A percentile compares a stretch with the other conserved stretches of the same genome.
Conservation (phyloP, 1,140 invertebrate genomes). For the Zeugodacus cucurbitae region DNA sequence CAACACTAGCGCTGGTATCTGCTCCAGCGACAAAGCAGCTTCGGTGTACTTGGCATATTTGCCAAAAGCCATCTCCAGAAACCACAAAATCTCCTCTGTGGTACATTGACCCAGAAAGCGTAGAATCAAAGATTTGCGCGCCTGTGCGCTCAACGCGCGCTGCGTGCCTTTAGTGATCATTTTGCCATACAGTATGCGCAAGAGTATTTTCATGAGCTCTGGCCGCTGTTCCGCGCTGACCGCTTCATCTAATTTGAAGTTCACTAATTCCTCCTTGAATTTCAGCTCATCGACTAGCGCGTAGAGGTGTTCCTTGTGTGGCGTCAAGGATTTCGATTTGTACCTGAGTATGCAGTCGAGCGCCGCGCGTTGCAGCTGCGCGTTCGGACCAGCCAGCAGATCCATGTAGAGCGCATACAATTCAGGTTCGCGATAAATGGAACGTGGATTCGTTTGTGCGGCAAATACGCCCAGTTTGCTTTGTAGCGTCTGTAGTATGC, state of each 20-base stretch:
- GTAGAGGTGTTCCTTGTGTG: constrained; percentile 82
- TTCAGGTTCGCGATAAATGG: constrained; percentile 79
- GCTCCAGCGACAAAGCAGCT: constrained; percentile 65
- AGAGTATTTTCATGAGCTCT: constrained; percentile 81
- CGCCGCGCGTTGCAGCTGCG: constrained; percentile 83
- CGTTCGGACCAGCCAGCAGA: constrained; percentile 81
- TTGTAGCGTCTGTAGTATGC: constrained; percentile 63
- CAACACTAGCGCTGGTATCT: constrained; percentile 52
- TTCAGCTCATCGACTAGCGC: constrained; percentile 87
- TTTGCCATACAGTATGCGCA: constrained; percentile 90
- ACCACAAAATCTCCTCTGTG: constrained; percentile 80
- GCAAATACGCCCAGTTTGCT: constrained; percentile 76
- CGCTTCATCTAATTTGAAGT: constrained; percentile 78
- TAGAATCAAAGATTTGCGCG: constrained; percentile 80
- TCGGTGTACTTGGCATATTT: constrained; percentile 75
- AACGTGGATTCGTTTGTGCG: constrained; percentile 83
- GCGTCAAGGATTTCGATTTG: constrained; percentile 78
- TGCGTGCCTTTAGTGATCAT: constrained; percentile 85
- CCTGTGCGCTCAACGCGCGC: constrained; percentile 75
- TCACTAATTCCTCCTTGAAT: constrained; percentile 84
- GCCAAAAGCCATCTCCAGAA: constrained; percentile 86
- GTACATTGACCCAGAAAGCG: constrained; percentile 85
- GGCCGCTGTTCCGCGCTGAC: constrained; percentile 79
- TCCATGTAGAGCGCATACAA: constrained; percentile 81
- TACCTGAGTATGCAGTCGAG: constrained; percentile 88